These are phyloP conservation scores for Goniozus legneri DNA, from an alignment of 1,140 invertebrate species.

Conservation along the genomic window DNA sequence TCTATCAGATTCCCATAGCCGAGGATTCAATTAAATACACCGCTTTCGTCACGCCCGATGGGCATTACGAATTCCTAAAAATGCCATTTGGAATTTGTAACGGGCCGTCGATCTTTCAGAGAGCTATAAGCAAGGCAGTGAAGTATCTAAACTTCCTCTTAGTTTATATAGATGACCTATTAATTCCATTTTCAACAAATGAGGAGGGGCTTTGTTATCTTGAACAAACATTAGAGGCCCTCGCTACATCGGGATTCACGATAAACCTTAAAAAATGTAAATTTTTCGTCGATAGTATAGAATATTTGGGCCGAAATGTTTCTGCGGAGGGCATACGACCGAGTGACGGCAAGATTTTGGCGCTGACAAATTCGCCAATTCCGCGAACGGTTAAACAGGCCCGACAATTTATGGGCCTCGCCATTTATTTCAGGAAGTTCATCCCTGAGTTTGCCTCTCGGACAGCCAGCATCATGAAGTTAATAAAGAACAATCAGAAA, in stretches of 20 bases:
- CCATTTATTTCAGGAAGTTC: not conserved
- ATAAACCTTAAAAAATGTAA: slow-evolving; percentile 10
- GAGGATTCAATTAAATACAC: slow-evolving; percentile 7
- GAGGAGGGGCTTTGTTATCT: not conserved
- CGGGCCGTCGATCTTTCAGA: not conserved
- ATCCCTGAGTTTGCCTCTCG: not conserved
- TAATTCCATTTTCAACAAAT: not conserved
- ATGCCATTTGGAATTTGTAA: slow-evolving; percentile 9
- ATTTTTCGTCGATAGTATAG: slow-evolving; percentile 5
- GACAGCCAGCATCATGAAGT: not conserved
- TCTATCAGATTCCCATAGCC: slow-evolving; percentile 9
- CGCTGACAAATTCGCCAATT: not conserved
- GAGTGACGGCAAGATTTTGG: not conserved
- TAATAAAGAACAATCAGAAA: not conserved
- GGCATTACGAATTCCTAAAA: not conserved
- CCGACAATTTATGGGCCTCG: not conserved
- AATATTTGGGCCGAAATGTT: slow-evolving; percentile 8
- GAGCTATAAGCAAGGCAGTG: slow-evolving; percentile 1
- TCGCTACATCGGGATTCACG: slow-evolving; percentile 1
- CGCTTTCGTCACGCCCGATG: slow-evolving; percentile 4
- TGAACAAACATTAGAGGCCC: not conserved
- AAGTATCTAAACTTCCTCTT: not conserved
- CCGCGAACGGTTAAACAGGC: not conserved
- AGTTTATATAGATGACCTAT: slow-evolving; percentile 13
- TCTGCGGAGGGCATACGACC: slow-evolving; percentile 1